Percentiles rank a stretch among this genome's conserved stretches.
These are phyloP conservation scores for Ivindomyrus marchei DNA, from an alignment of 2,113 vertebrate species.

Conservation along the genomic window DNA sequence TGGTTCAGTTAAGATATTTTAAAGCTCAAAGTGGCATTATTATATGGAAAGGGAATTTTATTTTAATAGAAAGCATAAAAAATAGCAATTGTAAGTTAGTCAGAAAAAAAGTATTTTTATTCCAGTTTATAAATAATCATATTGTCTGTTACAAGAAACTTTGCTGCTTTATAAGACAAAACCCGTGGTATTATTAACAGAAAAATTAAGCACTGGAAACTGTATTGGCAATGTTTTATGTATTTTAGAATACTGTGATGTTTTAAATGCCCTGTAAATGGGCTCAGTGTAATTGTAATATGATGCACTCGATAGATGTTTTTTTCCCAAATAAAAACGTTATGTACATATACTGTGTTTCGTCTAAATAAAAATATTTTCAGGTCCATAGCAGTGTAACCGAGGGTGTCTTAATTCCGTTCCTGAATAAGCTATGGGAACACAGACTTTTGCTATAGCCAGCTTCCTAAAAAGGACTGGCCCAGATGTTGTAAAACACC, in stretches of 20 bases:
- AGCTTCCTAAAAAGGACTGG: neutral
- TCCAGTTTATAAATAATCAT: neutral
- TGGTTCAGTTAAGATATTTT: neutral
- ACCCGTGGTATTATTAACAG: conserved; percentile 19
- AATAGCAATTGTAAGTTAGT: no score
- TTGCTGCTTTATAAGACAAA: conserved; percentile 28
- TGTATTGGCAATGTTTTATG: conserved; percentile 26
- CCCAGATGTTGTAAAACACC: neutral
- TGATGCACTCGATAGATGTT: conserved; percentile 37
- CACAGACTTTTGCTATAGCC: neutral
- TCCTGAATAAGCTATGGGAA: neutral
- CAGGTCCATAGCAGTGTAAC: neutral
- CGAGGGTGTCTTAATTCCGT: neutral
- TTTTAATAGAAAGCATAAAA: conserved; percentile 6
- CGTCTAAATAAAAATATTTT: neutral
- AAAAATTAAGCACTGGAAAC: conserved; percentile 28
- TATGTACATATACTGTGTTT: neutral
- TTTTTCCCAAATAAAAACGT: neutral
- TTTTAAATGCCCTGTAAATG: neutral
- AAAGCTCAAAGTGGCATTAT: neutral
- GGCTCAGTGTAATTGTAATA: conserved; percentile 23
- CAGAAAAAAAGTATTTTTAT: neutral
- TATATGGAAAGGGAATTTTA: neutral
- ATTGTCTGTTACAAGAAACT: conserved; percentile 35
- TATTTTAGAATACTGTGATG: neutral